phyloP scores from a whole-genome alignment of 2,888 invertebrate genomes.

The Latheticus oryzae region DNA sequence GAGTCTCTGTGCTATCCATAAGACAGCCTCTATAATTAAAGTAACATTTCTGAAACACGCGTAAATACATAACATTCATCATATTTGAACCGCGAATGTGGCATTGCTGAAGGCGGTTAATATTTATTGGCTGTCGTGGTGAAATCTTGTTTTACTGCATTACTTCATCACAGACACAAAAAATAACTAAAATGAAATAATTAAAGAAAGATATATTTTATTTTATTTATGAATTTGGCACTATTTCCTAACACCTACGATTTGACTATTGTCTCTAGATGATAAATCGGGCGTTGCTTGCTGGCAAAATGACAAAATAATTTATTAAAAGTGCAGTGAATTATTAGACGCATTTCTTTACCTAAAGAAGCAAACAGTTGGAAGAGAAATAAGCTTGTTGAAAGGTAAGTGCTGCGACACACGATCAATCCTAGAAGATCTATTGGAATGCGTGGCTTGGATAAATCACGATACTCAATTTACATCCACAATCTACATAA shows the following conservation, averaged over 20 bases:
- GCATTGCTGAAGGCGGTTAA: constrained; percentile 17
- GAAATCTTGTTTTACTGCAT: constrained; percentile 19
- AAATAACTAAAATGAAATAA: constrained; percentile 1
- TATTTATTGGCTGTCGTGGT: constrained; percentile 14
- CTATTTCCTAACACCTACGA: no score
- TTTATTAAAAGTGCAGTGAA: no score
- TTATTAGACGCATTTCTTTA: no score
- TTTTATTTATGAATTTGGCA: no score
- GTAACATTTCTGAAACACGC: constrained; percentile 2
- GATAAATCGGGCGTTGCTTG: no score
- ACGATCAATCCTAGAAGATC: constrained; percentile 2
- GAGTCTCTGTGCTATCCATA: no score
- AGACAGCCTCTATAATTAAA: no score
- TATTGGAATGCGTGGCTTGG: constrained; percentile 11
- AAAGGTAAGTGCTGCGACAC: constrained; percentile 8
- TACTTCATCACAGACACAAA: constrained; percentile 10
- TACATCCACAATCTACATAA: constrained; percentile 3
- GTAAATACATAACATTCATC: constrained; percentile 17
- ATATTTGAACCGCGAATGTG: constrained; percentile 21
- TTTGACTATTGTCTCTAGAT: no score
- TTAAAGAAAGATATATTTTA: no score
- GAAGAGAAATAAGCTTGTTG: constrained; percentile 5
- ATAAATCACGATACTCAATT: constrained; percentile 8
- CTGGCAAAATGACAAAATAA: no score
- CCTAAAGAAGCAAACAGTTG: no score